Percentiles rank a stretch among this genome's conserved stretches.
Conservation (phyloP, 35 echinoderm and acorn worm species). For the Diadema setosum region DNA sequence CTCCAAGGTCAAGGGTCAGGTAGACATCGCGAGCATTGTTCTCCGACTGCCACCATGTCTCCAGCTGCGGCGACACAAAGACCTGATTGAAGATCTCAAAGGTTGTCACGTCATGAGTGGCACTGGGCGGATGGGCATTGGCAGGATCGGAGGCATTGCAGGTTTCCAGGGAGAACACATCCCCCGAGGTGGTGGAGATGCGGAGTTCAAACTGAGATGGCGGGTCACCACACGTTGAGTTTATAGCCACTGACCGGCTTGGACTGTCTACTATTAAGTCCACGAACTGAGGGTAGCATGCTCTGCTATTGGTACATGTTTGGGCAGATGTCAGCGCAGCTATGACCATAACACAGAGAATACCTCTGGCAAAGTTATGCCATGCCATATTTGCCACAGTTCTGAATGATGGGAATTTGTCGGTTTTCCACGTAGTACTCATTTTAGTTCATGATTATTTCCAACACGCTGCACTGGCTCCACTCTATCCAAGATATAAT, state of each 20-base stretch:
- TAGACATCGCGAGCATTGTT: slow-evolving; percentile 26
- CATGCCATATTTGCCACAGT: no score
- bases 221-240: slow-evolving; percentile 81
- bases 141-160: slow-evolving; percentile 65
- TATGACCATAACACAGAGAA: no score
- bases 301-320: no score
- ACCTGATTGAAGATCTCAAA: neutral
- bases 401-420: no score
- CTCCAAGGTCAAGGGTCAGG: slow-evolving; percentile 34
- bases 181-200: neutral
- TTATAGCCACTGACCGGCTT: slow-evolving; percentile 40
- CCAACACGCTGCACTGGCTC: no score
- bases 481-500: no score
- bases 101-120: slow-evolving; percentile 17
- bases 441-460: no score
- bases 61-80: slow-evolving; percentile 15
- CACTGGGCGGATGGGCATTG: slow-evolving; percentile 5
- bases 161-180: neutral
- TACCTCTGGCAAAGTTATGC: no score
- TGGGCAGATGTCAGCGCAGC: no score
- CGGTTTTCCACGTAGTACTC: no score
- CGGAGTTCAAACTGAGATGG: slow-evolving; percentile 22
- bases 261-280: slow-evolving; percentile 43
- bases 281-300: slow-evolving; percentile 75
- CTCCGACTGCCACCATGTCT: slow-evolving; percentile 92